Conservation (phyloP, 2,797 vertebrate genomes). For the Setipinna tenuifilis region DNA sequence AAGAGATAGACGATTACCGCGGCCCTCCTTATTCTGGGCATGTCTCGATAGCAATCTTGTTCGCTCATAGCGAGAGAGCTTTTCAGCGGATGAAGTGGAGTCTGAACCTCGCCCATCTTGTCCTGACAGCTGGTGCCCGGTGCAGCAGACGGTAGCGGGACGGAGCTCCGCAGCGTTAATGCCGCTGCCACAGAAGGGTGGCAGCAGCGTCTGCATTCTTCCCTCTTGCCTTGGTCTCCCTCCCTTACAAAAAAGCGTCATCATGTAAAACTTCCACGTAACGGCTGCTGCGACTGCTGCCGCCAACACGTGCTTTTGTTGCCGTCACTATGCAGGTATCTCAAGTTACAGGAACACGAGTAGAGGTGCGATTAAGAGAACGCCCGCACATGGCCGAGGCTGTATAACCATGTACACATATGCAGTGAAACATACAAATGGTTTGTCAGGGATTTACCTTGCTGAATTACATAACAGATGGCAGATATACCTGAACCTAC, state of each 20-base stretch:
- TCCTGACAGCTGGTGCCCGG: constrained; percentile 44
- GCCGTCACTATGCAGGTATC: constrained; percentile 23
- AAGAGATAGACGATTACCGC: constrained; percentile 78
- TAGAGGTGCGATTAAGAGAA: not conserved
- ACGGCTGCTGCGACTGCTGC: constrained; percentile 57
- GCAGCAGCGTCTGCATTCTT: constrained; percentile 63
- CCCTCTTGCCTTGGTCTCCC: constrained; percentile 31
- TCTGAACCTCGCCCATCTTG: constrained; percentile 47
- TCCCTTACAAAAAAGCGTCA: constrained; percentile 62
- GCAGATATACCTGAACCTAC: not conserved
- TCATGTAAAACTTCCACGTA: constrained; percentile 46
- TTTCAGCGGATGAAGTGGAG: constrained; percentile 20
- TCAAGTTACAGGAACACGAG: constrained; percentile 23
- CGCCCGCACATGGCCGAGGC: not conserved
- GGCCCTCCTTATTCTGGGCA: constrained; percentile 79
- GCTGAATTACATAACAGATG: not conserved
- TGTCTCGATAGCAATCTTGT: constrained; percentile 73
- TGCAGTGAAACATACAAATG: not conserved
- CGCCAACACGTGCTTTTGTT: constrained; percentile 60
- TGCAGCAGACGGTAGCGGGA: constrained; percentile 52
- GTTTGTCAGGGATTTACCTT: not conserved
- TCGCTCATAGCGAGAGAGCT: constrained; percentile 76
- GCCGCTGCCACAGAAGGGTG: constrained; percentile 54
- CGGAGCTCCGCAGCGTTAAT: constrained; percentile 58
- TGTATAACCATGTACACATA: not conserved